Percentiles rank a stretch among this genome's conserved stretches.
Evolutionary conservation across 2,888 invertebrate genomes (phyloP).

Genomic region (Drosophila birchii): DNA sequence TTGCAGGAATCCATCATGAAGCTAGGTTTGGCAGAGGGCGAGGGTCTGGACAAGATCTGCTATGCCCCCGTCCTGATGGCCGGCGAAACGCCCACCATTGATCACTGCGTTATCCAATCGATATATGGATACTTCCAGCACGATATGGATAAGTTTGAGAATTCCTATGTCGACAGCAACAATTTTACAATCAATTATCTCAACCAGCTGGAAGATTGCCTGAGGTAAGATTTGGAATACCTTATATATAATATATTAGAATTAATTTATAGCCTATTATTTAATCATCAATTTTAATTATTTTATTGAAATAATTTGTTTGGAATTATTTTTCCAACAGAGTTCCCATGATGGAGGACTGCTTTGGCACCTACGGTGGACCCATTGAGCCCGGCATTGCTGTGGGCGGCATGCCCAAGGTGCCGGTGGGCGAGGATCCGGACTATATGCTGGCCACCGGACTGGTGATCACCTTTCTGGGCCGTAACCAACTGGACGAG

Average conservation of each 20-base stretch:
- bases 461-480: conserved; percentile 91
- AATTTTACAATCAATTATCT: conserved; percentile 85
- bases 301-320: no score
- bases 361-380: conserved; percentile 94
- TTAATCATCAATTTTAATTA: no score
- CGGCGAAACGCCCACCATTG: conserved; percentile 86
- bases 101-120: conserved; percentile 92
- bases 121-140: conserved; percentile 92
- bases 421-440: conserved; percentile 85
- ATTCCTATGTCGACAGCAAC: conserved; percentile 63
- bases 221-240: conserved; percentile 76
- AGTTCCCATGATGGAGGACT: conserved; percentile 87
- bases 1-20: conserved; percentile 89
- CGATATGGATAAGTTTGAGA: conserved; percentile 85
- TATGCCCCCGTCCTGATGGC: conserved; percentile 92
- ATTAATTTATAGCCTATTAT: no score
- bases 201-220: conserved; percentile 82
- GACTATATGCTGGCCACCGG: conserved; percentile 88
- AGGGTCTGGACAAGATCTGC: conserved; percentile 90
- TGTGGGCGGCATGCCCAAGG: conserved; percentile 91
- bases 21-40: conserved; percentile 86
- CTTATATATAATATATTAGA: no score
- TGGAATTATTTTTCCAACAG: conserved; percentile 13
- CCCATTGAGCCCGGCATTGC: conserved; percentile 93
- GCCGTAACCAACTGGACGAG: conserved; percentile 89